phyloP scores from a whole-genome alignment of 2,888 invertebrate species.

The Xiphydria camelus region DNA sequence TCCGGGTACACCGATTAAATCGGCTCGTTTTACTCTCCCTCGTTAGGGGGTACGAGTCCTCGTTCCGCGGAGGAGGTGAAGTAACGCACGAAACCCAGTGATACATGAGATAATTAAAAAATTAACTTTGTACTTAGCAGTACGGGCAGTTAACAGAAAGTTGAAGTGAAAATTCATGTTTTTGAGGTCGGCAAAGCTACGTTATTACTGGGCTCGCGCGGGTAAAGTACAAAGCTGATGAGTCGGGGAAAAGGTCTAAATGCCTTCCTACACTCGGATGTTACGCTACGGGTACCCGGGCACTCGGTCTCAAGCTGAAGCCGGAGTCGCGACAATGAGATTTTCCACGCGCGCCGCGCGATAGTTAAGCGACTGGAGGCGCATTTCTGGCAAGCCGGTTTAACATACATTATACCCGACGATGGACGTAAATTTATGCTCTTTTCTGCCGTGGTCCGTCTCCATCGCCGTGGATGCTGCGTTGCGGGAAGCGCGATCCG shows the following conservation, averaged over 20 bases:
- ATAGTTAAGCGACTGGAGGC: slow-evolving; percentile 17
- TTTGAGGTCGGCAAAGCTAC: slow-evolving; percentile 44
- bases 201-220: slow-evolving; percentile 42
- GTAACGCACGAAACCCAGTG: slow-evolving; percentile 9
- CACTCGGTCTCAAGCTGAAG: slow-evolving; percentile 39
- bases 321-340: slow-evolving; percentile 50
- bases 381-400: slow-evolving; percentile 16
- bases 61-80: slow-evolving; percentile 2
- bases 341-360: slow-evolving; percentile 29
- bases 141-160: slow-evolving; percentile 51
- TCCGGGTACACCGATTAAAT: slow-evolving; percentile 30
- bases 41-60: slow-evolving; percentile 9
- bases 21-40: slow-evolving; percentile 26
- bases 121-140: slow-evolving; percentile 52
- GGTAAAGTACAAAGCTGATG: slow-evolving; percentile 56
- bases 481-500: too few species aligned
- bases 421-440: too few species aligned
- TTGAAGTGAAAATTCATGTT: slow-evolving; percentile 58
- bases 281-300: slow-evolving; percentile 13
- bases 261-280: slow-evolving; percentile 43
- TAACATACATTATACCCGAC: too few species aligned
- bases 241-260: slow-evolving; percentile 55
- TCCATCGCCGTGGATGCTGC: too few species aligned
- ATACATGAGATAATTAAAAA: slow-evolving; percentile 47
- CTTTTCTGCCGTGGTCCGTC: too few species aligned